A percentile compares a stretch with the other conserved stretches of the same genome.
Conservation (phyloP, 2,888 invertebrate genomes). For the Malthinus flaveolus region DNA sequence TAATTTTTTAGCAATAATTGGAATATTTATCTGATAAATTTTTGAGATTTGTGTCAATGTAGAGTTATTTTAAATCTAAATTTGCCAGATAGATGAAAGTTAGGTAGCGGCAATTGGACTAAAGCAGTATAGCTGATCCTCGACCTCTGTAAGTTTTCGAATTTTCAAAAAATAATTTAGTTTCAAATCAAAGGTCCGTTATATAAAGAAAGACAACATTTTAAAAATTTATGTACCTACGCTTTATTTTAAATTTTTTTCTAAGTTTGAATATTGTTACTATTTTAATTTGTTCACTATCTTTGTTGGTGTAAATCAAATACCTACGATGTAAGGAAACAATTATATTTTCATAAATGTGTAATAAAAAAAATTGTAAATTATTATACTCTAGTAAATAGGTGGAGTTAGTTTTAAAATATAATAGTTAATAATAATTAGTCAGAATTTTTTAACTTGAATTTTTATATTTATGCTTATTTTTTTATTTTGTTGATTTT, state of each 20-base stretch:
- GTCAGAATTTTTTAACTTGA: not conserved
- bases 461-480: conserved; percentile 3
- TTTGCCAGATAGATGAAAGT: too few relatives aligned
- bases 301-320: conserved; percentile 6
- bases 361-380: conserved; percentile 15
- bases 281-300: not conserved
- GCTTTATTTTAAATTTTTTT: not conserved
- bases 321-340: conserved; percentile 14
- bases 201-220: too few relatives aligned
- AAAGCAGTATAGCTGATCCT: too few relatives aligned
- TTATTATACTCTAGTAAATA: conserved; percentile 20
- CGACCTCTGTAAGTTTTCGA: too few relatives aligned
- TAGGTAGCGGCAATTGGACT: too few relatives aligned
- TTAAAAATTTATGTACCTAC: too few relatives aligned
- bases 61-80: too few relatives aligned
- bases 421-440: conserved; percentile 1
- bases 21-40: too few relatives aligned
- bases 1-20: too few relatives aligned
- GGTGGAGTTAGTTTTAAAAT: conserved; percentile 8
- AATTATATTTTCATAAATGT: conserved; percentile 30
- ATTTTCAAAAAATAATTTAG: too few relatives aligned
- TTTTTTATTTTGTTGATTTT: not conserved
- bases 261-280: not conserved
- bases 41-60: too few relatives aligned
- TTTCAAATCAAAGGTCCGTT: too few relatives aligned